Base-by-base conservation (phyloP, 64 coral and sea anemone genomes). In the Orbicella faveolata region DNA sequence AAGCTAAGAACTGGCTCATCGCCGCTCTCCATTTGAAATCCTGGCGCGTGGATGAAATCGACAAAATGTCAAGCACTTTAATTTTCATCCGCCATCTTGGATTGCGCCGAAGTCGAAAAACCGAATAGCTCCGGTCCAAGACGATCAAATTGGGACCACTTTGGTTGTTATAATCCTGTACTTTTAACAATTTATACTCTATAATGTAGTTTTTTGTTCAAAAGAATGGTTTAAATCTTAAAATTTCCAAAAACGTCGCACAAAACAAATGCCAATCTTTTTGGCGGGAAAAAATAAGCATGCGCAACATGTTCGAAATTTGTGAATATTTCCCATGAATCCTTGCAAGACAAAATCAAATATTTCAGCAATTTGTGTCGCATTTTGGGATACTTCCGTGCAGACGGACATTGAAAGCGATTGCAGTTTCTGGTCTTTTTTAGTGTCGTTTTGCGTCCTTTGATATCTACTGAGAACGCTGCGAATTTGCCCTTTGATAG, bases 281-380 rank as follows among this genome's bases (percentile, higher is more conserved):
- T 88, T 78, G 90, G 94, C 83, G 95, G 95, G 91, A 96, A 89
- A 34, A 66, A 36, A 0, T 84, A 53, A n/a, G 36, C 95, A 96
- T 96, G 95, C 95, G 92, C 88, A 83, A 6, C 20, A 70, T 17
- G 63, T 63, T n/a, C 16, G 55, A 21, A 83, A 59, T 7, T 66
- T 66, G 66, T 5, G 25, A 19, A 64, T 66, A 37, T 84, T 70
- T 72, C 82, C 63, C 65, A 72, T 48, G n/a, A 61, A 12, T 76
- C 87, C 13, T 61, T 88, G 85, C 68, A 54, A 53, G 39, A 75
- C 21, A 30, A 30, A 52, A 87, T 54, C 34, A 7, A 20, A 6
- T 79, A 36, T 51, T 13, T 41, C 39, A 41, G 39, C 39, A 41
- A 2, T 41, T 41, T 41, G 39, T 41, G 39, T 41, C 39, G 39